Evolutionary conservation across 2,797 vertebrate genomes (phyloP).

Genomic region (Triplophysa yarkandensis): DNA sequence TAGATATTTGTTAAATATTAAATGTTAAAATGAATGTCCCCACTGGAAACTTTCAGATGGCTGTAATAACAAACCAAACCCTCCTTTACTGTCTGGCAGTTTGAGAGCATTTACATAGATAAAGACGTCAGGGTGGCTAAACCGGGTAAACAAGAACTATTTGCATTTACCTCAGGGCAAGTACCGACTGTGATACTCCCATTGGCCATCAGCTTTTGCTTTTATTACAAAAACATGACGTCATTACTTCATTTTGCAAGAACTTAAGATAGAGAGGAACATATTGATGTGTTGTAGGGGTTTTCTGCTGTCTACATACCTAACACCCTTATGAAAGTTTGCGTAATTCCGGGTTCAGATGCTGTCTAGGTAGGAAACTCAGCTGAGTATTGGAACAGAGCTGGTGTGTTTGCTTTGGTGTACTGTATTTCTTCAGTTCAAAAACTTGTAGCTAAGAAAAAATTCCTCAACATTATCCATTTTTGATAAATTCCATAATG

Average conservation of each 20-base stretch:
- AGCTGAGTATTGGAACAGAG: neutral
- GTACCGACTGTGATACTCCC: slow-evolving; percentile 56
- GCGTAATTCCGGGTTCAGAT: neutral
- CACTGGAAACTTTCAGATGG: neutral
- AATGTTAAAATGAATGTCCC: neutral
- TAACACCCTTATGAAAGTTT: neutral
- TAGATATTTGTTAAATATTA: neutral
- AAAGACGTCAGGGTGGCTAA: slow-evolving; percentile 46
- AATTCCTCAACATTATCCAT: neutral
- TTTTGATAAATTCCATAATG: neutral
- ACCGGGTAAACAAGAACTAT: slow-evolving; percentile 67
- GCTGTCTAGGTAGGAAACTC: neutral
- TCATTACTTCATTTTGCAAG: neutral
- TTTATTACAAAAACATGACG: slow-evolving; percentile 8
- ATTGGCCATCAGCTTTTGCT: slow-evolving; percentile 50
- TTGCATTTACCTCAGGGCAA: slow-evolving; percentile 66
- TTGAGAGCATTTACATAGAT: slow-evolving; percentile 63
- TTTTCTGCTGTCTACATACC: neutral
- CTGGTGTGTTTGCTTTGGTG: neutral
- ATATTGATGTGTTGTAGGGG: neutral
- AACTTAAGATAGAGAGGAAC: neutral
- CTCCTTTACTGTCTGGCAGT: slow-evolving; percentile 19
- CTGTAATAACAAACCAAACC: neutral
- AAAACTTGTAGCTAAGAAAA: neutral
- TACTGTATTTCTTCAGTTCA: neutral